Base-by-base conservation (phyloP, 2,797 vertebrate genomes). In the Gymnocypris eckloni region DNA sequence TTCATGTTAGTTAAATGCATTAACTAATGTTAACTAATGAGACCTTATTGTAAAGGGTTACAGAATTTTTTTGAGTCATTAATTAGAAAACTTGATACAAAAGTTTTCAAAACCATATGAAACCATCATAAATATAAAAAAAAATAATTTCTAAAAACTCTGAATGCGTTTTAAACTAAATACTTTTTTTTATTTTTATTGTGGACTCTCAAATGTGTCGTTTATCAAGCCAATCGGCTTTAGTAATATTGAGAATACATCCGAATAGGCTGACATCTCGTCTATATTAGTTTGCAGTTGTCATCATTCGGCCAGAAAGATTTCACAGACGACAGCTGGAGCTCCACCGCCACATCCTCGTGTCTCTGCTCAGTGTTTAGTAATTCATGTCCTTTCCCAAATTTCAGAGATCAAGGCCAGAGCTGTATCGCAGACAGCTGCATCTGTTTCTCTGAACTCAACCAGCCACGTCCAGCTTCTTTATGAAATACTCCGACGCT, bases 391-490 rank as follows among this genome's bases (percentile, higher is more conserved):
- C 79, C 13, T 73, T 45, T 64, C 22, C 50, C 76, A 75, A 25
- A 83, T 72, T 80, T 61, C 1, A 25, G 39, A 80, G 54, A 86
- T 86, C 39, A 28, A 64, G 77, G 64, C 76, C 50, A 56, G 25
- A 9, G 13, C 25, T 50, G 75, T 59, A 45, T 79, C 25, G 2
- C 25, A 52, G 37, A 70, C 18, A 59, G 73, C n/a, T 79, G 66
- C 28, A 80, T 85, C 67, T 80, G 77, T 39, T 88, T 64, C 41
- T 70, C 79, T 77, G 50, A 9, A 43, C 72, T 71, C 77, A 69
- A 61, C 33, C 39, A n/a, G 52, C 54, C 54, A 50, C 7, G 2
- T 61, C 54, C 18, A 50, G 33, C 20, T 25, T 25, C 28, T 15
- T 66, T 15, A 66, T 12, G 0, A 33, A 66, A 66, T 16, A 66